Evolutionary conservation across 2,113 vertebrate genomes (phyloP), one percentile per base, ranked within the genome.

Genomic region (Ptilorrhoa leucosticta): DNA sequence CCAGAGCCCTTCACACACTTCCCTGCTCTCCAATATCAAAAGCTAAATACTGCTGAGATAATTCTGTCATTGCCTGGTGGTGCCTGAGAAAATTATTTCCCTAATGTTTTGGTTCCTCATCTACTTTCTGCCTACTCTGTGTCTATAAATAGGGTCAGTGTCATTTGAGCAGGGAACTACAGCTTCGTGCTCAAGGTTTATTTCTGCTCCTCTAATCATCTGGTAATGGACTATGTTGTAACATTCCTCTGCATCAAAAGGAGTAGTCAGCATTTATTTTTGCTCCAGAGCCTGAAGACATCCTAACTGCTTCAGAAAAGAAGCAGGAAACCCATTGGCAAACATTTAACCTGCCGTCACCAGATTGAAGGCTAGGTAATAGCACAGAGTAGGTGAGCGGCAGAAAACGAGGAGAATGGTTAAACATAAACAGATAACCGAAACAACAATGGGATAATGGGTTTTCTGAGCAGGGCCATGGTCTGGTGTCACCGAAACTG

Each of bases 31-130:
- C 47, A 56, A 24, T 94, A 91, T 94, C 96, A 85, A 76, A 95
- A 92, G 70, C 87, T 95, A 96, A 96, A 96, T 90, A 93, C 82
- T 93, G n/a, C 37, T 45, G 79, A 94, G 96, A 96, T 97, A 95
- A 96, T 89, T 60, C 90, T 96, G 96, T 95, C 96, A 91, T 94
- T 95, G 94, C 89, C 91, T 79, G 68, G 70, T 76, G 51, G 94
- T 96, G 94, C 83, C 93, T 73, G 84, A 81, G 93, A 92, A 95
- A 95, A 91, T 92, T 57, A 93, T 94, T 97, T 97, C 93, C 89
- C 95, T 95, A 89, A 87, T 92, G 66, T 93, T 97, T 96, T 96
- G 69, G 40, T 94, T 93, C 83, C 61, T 83, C 83, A 23, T 93
- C 81, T 89, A 76, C 89, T 89, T 94, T 95, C 86, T 91, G 83